These are phyloP conservation scores for Oscheius sp. DNA, from an alignment of 2,888 invertebrate genomes.

Conservation along the genomic window DNA sequence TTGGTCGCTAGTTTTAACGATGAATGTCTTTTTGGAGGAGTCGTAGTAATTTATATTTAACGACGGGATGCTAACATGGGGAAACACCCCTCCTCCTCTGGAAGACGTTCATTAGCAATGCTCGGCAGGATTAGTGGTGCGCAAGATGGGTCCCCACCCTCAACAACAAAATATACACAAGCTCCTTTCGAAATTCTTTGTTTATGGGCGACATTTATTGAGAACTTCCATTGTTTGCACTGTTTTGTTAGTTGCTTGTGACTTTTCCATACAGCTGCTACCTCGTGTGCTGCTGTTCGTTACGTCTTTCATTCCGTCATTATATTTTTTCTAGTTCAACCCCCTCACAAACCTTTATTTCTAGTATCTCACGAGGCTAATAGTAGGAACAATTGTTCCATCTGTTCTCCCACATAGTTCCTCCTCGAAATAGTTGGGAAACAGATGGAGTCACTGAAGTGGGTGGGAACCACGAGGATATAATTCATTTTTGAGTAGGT, in stretches of 20 bases:
- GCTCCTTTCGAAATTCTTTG: neutral
- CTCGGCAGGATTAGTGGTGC: slow-evolving; percentile 10
- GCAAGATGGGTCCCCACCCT: slow-evolving; percentile 12
- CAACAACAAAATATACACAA: slow-evolving; percentile 1
- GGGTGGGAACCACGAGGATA: slow-evolving; percentile 10
- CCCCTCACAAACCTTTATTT: no score
- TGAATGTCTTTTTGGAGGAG: neutral
- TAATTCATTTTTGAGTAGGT: slow-evolving; percentile 9
- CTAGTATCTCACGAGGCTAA: no score
- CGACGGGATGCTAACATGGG: slow-evolving; percentile 1
- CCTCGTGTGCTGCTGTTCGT: neutral
- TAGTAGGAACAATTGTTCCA: neutral
- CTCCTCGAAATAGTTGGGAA: neutral
- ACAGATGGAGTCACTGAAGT: neutral
- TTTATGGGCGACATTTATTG: no score
- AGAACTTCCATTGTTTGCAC: neutral
- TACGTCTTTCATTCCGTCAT: neutral
- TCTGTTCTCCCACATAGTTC: slow-evolving; percentile 10
- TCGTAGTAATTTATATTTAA: slow-evolving; percentile 9
- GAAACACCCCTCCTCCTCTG: no score
- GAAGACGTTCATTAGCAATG: slow-evolving; percentile 15
- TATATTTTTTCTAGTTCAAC: neutral
- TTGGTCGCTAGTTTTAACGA: neutral
- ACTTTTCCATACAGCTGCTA: slow-evolving; percentile 1
- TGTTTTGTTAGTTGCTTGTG: neutral